Evolutionary conservation across 2,888 invertebrate genomes (phyloP), one percentile per base, ranked within the genome.

Genomic region (Perithous albicinctus): DNA sequence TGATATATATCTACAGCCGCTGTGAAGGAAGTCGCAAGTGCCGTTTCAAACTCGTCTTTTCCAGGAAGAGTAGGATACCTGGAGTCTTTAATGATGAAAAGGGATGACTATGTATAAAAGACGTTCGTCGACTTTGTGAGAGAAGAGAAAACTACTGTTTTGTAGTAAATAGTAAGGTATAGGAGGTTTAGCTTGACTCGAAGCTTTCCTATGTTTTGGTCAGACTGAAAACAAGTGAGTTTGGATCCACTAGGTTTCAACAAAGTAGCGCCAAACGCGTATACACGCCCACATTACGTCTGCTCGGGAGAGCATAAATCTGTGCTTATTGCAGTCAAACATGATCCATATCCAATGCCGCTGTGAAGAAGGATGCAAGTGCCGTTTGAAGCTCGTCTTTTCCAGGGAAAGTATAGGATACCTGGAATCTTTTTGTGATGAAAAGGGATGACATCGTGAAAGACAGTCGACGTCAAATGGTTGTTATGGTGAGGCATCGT

Each of bases 191-290:
- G 29, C 51, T 72, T 46, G 29, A 12, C n/a, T 69, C 46, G 48
- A 76, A 26, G 77, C 74, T 81, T 51, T 61, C 74, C 70, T 72
- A 73, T 66, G 51, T 77, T 83, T 84, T 75, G 78, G 80, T 80
- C 69, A 80, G 56, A 12, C 66, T 38, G 46, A 59, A 70, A 61
- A 69, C 64, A 69, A 67, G 73, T 51, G 69, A 76, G 70, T 29
- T 78, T 43, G 76, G 72, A 72, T 63, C 46, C 67, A 82, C 69
- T 76, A 75, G 69, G 59, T 69, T 73, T 63, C 76, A 26, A 56
- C 72, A 76, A 79, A 79, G 76, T 82, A 79, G 15, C 32, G 46
- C 46, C 56, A 29, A 46, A 46, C 59, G 59, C 32, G 32, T 59
- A 7, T 26, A 29, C 54, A 29, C 26, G 35, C 29, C n/a, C n/a